A percentile compares a stretch with the other conserved stretches of the same genome.
Evolutionary conservation across 2,797 vertebrate genomes (phyloP).

Genomic region (Lepilemur septentrionalis): DNA sequence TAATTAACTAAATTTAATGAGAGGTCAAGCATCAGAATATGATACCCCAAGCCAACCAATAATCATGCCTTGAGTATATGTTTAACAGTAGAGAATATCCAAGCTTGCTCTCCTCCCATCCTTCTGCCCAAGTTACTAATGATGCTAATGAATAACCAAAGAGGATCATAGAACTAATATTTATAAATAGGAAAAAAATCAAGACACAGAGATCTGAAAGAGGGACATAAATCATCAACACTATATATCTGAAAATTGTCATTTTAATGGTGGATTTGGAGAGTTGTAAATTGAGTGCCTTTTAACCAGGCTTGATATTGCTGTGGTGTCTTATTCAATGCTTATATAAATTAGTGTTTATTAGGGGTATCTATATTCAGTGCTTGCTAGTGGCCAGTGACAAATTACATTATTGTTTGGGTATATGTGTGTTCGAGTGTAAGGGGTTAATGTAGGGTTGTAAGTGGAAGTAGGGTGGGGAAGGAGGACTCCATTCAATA

Average conservation of each 20-base stretch:
- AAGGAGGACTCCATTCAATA: background rate
- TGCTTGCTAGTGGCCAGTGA: background rate
- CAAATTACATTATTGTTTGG: background rate
- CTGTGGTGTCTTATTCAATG: background rate
- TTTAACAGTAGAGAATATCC: background rate
- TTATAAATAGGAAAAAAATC: background rate
- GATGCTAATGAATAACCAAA: background rate
- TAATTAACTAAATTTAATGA: background rate
- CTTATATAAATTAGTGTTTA: background rate
- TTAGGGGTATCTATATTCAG: background rate
- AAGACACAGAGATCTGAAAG: background rate
- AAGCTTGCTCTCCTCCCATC: background rate
- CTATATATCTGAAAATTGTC: background rate
- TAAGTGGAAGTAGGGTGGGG: rapidly evolving
- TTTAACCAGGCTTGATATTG: background rate
- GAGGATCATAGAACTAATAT: background rate
- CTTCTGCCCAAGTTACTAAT: background rate
- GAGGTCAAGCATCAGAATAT: background rate
- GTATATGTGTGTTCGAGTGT: background rate
- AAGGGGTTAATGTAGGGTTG: background rate
- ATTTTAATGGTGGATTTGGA: background rate
- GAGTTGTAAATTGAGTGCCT: background rate
- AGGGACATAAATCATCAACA: background rate
- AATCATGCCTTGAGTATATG: background rate
- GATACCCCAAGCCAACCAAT: background rate